Base-by-base conservation (phyloP, 2,888 invertebrate genomes). In the Rotaria sp. region DNA sequence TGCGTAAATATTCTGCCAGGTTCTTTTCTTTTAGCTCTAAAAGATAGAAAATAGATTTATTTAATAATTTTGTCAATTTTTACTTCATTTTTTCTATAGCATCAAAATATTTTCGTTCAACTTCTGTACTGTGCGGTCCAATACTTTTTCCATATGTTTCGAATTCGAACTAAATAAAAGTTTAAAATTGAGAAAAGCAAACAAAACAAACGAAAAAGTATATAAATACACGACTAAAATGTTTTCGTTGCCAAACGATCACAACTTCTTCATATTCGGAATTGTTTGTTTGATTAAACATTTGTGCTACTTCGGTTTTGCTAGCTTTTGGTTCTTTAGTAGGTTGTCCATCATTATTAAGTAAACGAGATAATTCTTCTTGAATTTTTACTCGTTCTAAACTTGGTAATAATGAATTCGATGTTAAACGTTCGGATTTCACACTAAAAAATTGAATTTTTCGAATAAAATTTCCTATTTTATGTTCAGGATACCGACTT, bases 1-100 rank as follows among this genome's bases (percentile, higher is more conserved):
- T 91, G 90, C 88, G 89, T 91, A 87, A 90, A 90, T 7, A 89
- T 91, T 85, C 90, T 91, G 89, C 90, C 91, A 26, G 89, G 88
- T 24, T 84, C 41, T 41, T 74, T 15, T 35, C 35, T 3, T 15
- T 21, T 67, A 0, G 18, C 21, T 67, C 67, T 67, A 21, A 35
- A 67, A 26, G 15, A 15, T n/a, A 13, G 2, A 13, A 13, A 45
- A 15, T 80, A n/a, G 2, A 4, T 35, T 21, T n/a, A 1, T 67
- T 8, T 67, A 35, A 67, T 1, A n/a, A 11, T 35, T 1, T 3
- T 21, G 1, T 35, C 1, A 1, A 24, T 26, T 13, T 45, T 80
- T 80, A 80, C 80, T 45, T 80, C 80, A 80, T 80, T 26, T 80
- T 45, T 45, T 45, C 26, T 80, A 80, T 80, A 2, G 45, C 26